Base-by-base conservation (phyloP, 2,113 vertebrate genomes). In the Elanoides forficatus region DNA sequence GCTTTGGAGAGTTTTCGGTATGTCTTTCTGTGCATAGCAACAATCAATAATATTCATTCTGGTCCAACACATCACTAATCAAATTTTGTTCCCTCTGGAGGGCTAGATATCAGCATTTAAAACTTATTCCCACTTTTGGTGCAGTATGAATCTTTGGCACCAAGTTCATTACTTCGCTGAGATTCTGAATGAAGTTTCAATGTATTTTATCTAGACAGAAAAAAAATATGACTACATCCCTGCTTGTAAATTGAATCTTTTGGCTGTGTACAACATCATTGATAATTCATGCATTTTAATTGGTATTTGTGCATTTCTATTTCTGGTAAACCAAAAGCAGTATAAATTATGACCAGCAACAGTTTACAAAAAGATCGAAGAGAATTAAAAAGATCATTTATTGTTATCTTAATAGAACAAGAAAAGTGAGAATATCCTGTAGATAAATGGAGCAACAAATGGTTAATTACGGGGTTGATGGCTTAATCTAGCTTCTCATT, bases 401-500 rank as follows among this genome's bases (percentile, higher is more conserved):
- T 94, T 94, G 90, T 95, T 92, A 82, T 93, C 90, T 95, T 90
- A 91, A 90, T 42, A 72, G 89, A 96, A 88, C 36, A 90, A 90
- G 91, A 68, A 96, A 88, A 86, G 88, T 53, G 68, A 95, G 58
- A 94, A 63, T 94, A 94, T 91, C 43, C 15, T 63, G 75, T 91
- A 88, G 71, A 90, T 95, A 95, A 96, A 94, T 88, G 91, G 70
- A 95, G 94, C 93, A 97, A 97, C 96, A 97, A 98, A 98, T 92
- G 94, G 95, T 97, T 98, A 97, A 97, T 97, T 97, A 97, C 2
- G 34, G 85, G 84, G 75, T 82, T 97, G 95, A 97, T 95, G 79
- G 90, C 95, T 97, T 97, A 97, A 98, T 97, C 96, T 96, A 96
- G 95, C 90, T 96, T 95, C 93, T 95, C 92, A 75, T 97, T 97